These are phyloP conservation scores for Scaptomyza reducta DNA, from an alignment of 2,888 invertebrate genomes.

Conservation along the genomic window DNA sequence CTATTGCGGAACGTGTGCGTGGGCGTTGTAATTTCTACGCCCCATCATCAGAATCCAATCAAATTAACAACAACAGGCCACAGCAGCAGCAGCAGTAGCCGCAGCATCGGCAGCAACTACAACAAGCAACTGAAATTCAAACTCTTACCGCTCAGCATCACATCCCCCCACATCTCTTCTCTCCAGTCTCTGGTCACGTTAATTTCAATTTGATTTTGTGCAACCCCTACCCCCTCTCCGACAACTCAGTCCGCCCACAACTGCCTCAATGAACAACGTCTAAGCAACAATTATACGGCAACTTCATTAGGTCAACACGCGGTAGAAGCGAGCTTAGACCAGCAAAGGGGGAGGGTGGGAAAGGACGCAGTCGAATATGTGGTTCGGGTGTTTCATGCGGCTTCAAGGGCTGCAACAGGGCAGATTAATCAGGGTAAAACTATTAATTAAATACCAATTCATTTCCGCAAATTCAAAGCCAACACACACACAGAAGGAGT, in stretches of 20 bases:
- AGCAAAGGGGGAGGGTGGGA: neutral
- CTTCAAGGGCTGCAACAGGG: slow-evolving; percentile 63
- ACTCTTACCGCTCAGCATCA: slow-evolving; percentile 29
- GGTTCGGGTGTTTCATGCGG: slow-evolving; percentile 34
- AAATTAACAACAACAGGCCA: slow-evolving; percentile 82
- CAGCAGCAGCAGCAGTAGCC: slow-evolving; percentile 45
- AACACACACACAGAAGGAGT: slow-evolving; percentile 36
- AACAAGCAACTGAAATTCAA: slow-evolving; percentile 53
- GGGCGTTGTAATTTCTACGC: slow-evolving; percentile 81
- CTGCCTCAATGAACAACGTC: slow-evolving; percentile 52
- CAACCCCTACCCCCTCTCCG: slow-evolving; percentile 10
- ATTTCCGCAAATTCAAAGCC: slow-evolving; percentile 81
- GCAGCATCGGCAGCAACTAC: slow-evolving; percentile 12
- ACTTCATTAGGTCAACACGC: slow-evolving; percentile 83
- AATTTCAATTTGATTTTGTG: slow-evolving; percentile 83
- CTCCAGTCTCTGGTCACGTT: slow-evolving; percentile 65
- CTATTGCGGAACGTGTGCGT: slow-evolving; percentile 75
- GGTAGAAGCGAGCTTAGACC: slow-evolving; percentile 27
- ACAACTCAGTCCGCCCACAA: slow-evolving; percentile 15
- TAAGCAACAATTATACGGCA: slow-evolving; percentile 79
- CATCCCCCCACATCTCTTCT: neutral
- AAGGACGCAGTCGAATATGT: slow-evolving; percentile 20
- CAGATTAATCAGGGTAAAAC: slow-evolving; percentile 83
- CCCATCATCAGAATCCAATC: slow-evolving; percentile 84
- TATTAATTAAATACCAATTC: slow-evolving; percentile 84